phyloP scores from a whole-genome alignment of 2,888 invertebrate species.

The Enoplolaimus lenunculus region DNA sequence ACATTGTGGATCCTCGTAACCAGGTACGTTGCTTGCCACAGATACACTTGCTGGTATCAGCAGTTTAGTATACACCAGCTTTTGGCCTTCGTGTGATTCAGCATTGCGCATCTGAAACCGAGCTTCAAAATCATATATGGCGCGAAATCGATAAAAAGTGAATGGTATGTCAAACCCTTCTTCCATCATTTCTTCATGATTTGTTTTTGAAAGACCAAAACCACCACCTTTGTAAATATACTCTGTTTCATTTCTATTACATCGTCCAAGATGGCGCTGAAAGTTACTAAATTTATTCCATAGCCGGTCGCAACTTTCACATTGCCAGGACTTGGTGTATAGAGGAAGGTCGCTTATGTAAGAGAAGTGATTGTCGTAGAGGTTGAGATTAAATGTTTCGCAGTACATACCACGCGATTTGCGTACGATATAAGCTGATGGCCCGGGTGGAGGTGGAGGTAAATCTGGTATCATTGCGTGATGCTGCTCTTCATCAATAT shows the following conservation, averaged over 20 bases:
- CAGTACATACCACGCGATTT: no score
- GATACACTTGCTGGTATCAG: not conserved
- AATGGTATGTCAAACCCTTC: not conserved
- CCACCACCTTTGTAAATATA: slow-evolving; percentile 10
- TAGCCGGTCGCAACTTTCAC: not conserved
- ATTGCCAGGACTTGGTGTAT: slow-evolving; percentile 7
- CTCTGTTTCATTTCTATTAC: not conserved
- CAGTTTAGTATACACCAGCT: not conserved
- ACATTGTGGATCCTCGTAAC: not conserved
- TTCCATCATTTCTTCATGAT: not conserved
- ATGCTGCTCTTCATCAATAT: no score
- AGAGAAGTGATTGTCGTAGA: slow-evolving; percentile 4
- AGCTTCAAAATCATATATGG: slow-evolving; percentile 14
- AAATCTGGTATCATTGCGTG: no score
- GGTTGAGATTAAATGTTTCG: not conserved
- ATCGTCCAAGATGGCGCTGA: not conserved
- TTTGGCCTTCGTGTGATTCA: not conserved
- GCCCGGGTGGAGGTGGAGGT: no score
- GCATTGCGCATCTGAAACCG: no score
- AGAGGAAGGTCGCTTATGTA: not conserved
- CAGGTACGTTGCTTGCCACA: slow-evolving; percentile 10
- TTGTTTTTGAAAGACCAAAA: not conserved
- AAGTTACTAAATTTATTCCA: not conserved
- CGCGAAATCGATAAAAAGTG: not conserved
- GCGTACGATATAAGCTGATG: no score